phyloP scores from a whole-genome alignment of 2,113 vertebrate species.

The Redunca redunca region DNA sequence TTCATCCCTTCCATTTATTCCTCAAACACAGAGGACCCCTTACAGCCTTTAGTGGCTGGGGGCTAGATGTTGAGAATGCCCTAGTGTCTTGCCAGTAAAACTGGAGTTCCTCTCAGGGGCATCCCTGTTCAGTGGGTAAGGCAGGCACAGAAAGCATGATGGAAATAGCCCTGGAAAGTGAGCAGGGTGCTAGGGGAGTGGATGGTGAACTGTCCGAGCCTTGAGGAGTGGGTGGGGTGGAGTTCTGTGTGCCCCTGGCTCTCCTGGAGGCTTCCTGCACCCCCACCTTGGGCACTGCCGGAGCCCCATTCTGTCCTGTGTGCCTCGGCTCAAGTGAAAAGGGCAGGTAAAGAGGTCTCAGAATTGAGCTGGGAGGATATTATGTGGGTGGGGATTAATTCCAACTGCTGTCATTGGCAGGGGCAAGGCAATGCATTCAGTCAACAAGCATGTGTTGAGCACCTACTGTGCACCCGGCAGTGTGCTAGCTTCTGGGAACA shows the following conservation, averaged over 20 bases:
- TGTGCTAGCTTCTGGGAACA: neutral
- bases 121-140: neutral
- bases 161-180: neutral
- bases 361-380: neutral
- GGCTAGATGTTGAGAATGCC: neutral
- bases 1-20: neutral
- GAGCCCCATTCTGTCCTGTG: neutral
- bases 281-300: neutral
- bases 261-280: neutral
- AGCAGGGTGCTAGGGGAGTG: neutral
- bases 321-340: neutral
- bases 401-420: neutral
- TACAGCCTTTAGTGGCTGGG: neutral
- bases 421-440: neutral
- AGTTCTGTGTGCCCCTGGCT: neutral
- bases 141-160: neutral
- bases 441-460: neutral
- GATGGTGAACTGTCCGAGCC: neutral
- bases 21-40: neutral
- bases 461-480: neutral
- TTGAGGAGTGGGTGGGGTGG: neutral
- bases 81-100: neutral
- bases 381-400: neutral
- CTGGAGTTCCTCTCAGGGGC: neutral
- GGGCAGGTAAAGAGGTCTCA: neutral